phyloP scores from a whole-genome alignment of 2,797 vertebrate species.

The Gymnodraco acuticeps region DNA sequence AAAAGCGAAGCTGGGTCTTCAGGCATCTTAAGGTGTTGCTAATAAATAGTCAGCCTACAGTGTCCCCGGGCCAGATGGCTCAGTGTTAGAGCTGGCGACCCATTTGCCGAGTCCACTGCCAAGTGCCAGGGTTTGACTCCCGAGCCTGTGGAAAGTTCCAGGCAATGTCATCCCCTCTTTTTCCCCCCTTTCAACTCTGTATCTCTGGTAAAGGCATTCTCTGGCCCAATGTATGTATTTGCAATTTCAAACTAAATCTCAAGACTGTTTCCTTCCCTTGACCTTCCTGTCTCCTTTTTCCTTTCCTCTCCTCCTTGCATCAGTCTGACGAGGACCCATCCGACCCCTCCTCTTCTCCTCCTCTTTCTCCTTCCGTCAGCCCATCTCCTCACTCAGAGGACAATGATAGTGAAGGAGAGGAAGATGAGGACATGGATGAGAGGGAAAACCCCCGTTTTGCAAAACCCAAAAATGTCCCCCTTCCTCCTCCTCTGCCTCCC shows the following conservation, averaged over 20 bases:
- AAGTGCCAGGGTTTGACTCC: too few relatives aligned
- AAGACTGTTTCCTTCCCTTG: neutral
- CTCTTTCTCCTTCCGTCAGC: conserved; percentile 68
- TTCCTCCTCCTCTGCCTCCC: conserved; percentile 72
- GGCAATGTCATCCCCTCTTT: too few relatives aligned
- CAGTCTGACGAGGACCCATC: conserved; percentile 56
- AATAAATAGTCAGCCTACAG: too few relatives aligned
- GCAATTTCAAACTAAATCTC: neutral
- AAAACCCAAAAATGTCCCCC: conserved; percentile 81
- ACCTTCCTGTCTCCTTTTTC: neutral
- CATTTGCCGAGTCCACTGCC: too few relatives aligned
- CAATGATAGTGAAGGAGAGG: conserved; percentile 41
- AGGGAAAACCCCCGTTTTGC: conserved; percentile 88
- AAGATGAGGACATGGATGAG: conserved; percentile 66
- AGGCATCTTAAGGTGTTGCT: too few relatives aligned
- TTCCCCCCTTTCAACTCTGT: neutral
- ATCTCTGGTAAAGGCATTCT: neutral
- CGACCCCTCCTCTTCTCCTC: conserved; percentile 52
- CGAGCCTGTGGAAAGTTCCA: too few relatives aligned
- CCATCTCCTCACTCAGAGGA: conserved; percentile 67
- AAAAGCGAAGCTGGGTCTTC: too few relatives aligned
- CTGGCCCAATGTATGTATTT: neutral
- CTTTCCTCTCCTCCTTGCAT: conserved; percentile 13
- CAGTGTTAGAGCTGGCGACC: too few relatives aligned
- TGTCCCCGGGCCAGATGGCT: too few relatives aligned